phyloP scores from a whole-genome alignment of 2,797 vertebrate species.

The Coreius guichenoti region DNA sequence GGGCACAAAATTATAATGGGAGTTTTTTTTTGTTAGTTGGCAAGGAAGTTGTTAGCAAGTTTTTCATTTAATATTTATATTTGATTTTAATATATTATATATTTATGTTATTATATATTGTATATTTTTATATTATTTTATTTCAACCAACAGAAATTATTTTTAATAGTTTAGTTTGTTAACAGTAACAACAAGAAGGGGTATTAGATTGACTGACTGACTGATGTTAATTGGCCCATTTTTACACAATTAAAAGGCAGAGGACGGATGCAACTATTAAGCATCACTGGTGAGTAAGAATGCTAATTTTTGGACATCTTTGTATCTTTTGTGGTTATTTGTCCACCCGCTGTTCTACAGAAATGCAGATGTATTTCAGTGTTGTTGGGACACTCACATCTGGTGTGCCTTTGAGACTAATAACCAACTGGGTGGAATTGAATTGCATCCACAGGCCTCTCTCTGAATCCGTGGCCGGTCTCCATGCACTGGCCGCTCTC shows the following conservation, averaged over 20 bases:
- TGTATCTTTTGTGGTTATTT: constrained; percentile 3
- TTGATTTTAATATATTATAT: too few species aligned
- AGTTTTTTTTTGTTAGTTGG: neutral
- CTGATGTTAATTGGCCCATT: neutral
- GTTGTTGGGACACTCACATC: constrained; percentile 34
- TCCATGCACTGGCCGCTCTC: constrained; percentile 16
- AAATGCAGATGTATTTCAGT: constrained; percentile 47
- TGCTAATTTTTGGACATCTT: neutral
- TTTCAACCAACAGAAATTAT: neutral
- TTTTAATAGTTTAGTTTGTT: neutral
- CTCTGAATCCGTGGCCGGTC: constrained; percentile 14
- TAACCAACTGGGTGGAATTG: constrained; percentile 52
- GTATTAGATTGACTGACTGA: neutral
- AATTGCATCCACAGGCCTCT: constrained; percentile 54
- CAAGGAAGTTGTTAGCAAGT: neutral
- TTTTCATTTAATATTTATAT: neutral
- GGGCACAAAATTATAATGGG: neutral
- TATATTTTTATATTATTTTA: neutral
- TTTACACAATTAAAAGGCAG: neutral
- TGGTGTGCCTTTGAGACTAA: constrained; percentile 55
- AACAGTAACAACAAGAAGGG: neutral
- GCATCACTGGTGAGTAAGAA: neutral
- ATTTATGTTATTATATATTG: too few species aligned
- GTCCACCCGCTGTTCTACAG: constrained; percentile 23
- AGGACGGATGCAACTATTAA: constrained; percentile 19